phyloP scores from a whole-genome alignment of 2,113 vertebrate species.

The Aldabrachelys gigantea region DNA sequence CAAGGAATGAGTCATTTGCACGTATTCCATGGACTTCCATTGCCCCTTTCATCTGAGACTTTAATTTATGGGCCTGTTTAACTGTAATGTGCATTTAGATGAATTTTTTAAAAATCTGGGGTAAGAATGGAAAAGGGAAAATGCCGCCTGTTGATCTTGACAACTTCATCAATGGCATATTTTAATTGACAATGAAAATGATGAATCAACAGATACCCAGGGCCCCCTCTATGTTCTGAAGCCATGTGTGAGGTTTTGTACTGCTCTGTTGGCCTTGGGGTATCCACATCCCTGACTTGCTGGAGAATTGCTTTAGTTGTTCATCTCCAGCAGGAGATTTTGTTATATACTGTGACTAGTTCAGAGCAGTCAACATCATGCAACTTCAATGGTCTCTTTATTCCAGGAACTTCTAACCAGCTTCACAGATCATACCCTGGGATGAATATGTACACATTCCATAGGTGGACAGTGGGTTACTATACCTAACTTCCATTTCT shows the following conservation, averaged over 20 bases:
- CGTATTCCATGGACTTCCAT: background rate
- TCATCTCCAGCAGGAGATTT: background rate
- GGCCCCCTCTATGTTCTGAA: background rate
- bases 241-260: background rate
- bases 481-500: background rate
- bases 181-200: background rate
- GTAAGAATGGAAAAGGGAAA: background rate
- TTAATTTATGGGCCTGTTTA: background rate
- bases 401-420: background rate
- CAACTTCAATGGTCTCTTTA: rapidly evolving
- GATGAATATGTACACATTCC: background rate
- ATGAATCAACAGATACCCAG: background rate
- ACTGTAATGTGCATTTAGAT: conserved; percentile 41
- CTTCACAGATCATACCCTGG: background rate
- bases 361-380: background rate
- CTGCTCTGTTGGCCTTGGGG: background rate
- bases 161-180: background rate
- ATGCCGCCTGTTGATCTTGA: background rate
- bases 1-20: background rate
- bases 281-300: rapidly evolving
- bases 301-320: background rate
- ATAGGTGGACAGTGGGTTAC: rapidly evolving
- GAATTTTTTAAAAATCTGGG: background rate
- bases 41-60: background rate
- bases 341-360: background rate